A percentile compares a stretch with the other conserved stretches of the same genome.
Evolutionary conservation across 2,888 invertebrate genomes (phyloP).

Genomic region (Andrena dorsata): DNA sequence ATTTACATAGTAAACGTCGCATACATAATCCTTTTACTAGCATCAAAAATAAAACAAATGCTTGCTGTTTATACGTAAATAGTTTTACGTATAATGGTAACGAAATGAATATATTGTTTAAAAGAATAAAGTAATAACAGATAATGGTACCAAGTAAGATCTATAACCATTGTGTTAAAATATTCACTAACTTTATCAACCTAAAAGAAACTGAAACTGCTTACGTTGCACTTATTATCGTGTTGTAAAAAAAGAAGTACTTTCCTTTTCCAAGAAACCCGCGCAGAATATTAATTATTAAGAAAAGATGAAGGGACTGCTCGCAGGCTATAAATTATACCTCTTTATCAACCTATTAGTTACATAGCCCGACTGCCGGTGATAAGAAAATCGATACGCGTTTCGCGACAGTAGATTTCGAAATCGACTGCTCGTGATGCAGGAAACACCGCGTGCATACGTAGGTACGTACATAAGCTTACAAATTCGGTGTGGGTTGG

Average conservation of each 20-base stretch:
- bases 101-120: no score
- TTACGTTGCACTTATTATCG: background rate
- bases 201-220: background rate
- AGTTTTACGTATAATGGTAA: no score
- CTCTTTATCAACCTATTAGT: slow-evolving; percentile 1
- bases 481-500: background rate
- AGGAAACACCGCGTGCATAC: background rate
- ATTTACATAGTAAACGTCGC: no score
- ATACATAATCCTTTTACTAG: no score
- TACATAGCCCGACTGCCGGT: background rate
- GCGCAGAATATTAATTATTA: background rate
- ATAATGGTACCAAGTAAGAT: background rate
- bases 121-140: no score
- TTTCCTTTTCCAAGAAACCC: background rate
- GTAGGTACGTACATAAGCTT: background rate
- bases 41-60: no score
- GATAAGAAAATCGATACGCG: slow-evolving; percentile 5
- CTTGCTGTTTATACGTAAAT: no score
- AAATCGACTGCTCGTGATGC: background rate
- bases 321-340: background rate
- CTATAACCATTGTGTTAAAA: background rate
- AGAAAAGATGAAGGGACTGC: background rate
- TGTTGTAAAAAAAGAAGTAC: background rate
- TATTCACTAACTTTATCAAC: background rate
- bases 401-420: background rate